Evolutionary conservation across 2,888 invertebrate species (phyloP).

Genomic region (Mesochorus sp.): DNA sequence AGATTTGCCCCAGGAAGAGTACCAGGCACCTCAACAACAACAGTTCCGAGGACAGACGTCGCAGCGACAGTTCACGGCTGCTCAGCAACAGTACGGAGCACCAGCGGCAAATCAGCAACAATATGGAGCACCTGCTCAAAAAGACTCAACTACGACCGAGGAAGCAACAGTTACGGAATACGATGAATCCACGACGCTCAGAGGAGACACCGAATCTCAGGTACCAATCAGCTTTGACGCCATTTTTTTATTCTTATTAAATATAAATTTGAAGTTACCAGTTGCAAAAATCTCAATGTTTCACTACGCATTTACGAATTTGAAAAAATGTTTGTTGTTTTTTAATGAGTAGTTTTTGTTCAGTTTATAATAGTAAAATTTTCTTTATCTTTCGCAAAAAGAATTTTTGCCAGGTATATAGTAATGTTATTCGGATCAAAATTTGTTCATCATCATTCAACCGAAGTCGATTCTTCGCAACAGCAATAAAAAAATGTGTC

Average conservation of each 20-base stretch:
- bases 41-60: constrained; percentile 63
- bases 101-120: constrained; percentile 57
- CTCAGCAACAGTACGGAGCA: constrained; percentile 67
- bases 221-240: constrained; percentile 56
- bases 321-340: too few species aligned
- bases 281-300: too few species aligned
- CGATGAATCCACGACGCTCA: constrained; percentile 77
- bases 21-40: constrained; percentile 50
- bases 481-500: neutral
- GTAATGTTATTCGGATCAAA: neutral
- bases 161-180: constrained; percentile 77
- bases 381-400: too few species aligned
- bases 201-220: constrained; percentile 74
- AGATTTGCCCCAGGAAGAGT: constrained; percentile 59
- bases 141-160: constrained; percentile 77
- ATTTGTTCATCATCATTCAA: neutral
- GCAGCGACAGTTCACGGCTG: too few species aligned
- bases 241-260: too few species aligned
- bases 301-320: too few species aligned
- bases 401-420: too few species aligned
- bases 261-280: too few species aligned
- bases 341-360: too few species aligned
- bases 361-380: too few species aligned
- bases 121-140: constrained; percentile 65
- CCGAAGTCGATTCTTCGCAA: constrained; percentile 1